Conservation (phyloP, 1,140 invertebrate species). For the Cardiocondyla obscurior region DNA sequence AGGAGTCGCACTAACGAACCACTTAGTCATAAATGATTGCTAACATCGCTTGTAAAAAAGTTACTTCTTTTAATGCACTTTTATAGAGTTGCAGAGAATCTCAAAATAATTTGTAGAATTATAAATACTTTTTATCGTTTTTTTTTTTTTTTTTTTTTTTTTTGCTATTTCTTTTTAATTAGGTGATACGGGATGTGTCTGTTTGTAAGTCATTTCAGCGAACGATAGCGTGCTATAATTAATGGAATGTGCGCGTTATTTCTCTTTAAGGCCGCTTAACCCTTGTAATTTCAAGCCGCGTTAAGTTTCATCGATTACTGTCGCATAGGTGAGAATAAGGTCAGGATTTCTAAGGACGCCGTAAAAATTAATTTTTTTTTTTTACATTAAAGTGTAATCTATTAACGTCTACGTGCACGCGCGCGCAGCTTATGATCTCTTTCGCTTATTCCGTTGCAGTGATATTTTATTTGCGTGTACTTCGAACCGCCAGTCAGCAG, state of each 20-base stretch:
- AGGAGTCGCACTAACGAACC: neutral
- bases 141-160: neutral
- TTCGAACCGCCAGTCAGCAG: neutral
- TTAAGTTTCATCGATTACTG: conserved; percentile 46
- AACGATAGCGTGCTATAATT: conserved; percentile 17
- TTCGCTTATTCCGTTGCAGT: neutral
- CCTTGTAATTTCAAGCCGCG: conserved; percentile 49
- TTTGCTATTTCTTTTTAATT: neutral
- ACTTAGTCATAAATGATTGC: neutral
- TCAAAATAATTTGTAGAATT: neutral
- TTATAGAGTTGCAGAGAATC: neutral
- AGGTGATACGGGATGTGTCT: neutral
- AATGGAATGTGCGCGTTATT: conserved; percentile 42
- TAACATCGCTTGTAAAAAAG: neutral
- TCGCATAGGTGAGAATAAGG: conserved; percentile 27
- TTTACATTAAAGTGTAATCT: conserved; percentile 19
- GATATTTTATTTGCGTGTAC: neutral
- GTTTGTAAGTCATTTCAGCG: neutral
- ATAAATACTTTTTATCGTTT: neutral
- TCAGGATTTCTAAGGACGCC: conserved; percentile 7
- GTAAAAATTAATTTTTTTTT: conserved; percentile 26
- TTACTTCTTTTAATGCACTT: neutral
- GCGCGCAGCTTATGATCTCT: neutral
- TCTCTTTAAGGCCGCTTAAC: conserved; percentile 32
- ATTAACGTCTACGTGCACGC: neutral